These are phyloP conservation scores for Rallus limicola DNA, from an alignment of 2,113 vertebrate species.

Conservation along the genomic window DNA sequence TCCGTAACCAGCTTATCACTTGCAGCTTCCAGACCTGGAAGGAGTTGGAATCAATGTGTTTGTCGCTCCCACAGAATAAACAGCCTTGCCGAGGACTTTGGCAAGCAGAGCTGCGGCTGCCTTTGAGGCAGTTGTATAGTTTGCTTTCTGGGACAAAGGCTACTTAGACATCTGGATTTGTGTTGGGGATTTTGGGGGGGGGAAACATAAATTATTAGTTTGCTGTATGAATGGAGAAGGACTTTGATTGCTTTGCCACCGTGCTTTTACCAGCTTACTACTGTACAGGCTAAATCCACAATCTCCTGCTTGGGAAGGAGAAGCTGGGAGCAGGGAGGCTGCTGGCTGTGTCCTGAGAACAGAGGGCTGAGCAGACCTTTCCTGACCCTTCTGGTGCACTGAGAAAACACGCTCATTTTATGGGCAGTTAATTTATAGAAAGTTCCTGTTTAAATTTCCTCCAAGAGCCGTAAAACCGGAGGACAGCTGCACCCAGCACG, in stretches of 20 bases:
- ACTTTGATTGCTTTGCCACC: background rate
- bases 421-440: constrained; percentile 66
- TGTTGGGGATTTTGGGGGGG: background rate
- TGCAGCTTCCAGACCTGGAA: background rate
- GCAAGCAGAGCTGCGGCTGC: rapidly evolving
- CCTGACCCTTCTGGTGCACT: background rate
- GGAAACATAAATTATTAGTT: constrained; percentile 5
- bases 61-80: background rate
- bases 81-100: background rate
- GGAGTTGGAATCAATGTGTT: background rate
- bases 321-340: background rate
- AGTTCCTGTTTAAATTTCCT: constrained; percentile 67
- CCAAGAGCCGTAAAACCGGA: constrained; percentile 17
- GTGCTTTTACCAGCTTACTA: background rate
- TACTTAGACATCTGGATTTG: constrained; percentile 40
- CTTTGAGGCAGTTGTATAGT: background rate
- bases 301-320: background rate
- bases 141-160: constrained; percentile 37
- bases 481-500: constrained; percentile 10
- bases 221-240: constrained; percentile 11
- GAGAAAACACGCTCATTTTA: constrained; percentile 49
- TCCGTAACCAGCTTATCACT: background rate
- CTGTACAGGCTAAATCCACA: background rate
- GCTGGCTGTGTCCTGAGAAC: background rate
- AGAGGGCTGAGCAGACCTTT: background rate